These are phyloP conservation scores for Sitta carolinensis DNA, from an alignment of 2,797 vertebrate species.

Conservation along the genomic window DNA sequence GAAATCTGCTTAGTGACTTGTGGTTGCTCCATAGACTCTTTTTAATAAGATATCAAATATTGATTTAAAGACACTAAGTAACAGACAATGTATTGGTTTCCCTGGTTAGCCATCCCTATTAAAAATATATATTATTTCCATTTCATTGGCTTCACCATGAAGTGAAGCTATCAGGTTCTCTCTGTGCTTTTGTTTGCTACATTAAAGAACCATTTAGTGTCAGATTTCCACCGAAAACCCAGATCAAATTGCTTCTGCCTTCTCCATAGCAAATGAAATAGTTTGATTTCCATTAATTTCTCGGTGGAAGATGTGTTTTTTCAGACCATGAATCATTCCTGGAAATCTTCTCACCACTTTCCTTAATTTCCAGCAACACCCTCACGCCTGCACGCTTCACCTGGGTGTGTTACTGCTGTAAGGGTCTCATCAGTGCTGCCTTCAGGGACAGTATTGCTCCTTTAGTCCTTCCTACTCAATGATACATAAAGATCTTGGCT, in stretches of 20 bases:
- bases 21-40: not conserved
- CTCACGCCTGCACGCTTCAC: not conserved
- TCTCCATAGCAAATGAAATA: not conserved
- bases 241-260: slow-evolving; percentile 30
- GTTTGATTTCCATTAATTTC: slow-evolving; percentile 32
- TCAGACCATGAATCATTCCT: not conserved
- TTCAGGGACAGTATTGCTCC: not conserved
- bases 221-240: not conserved
- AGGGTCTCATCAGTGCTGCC: not conserved
- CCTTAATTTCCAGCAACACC: not conserved
- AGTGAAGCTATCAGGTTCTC: not conserved
- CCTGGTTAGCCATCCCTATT: slow-evolving; percentile 44
- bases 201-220: slow-evolving; percentile 30
- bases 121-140: slow-evolving; percentile 55
- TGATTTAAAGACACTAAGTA: slow-evolving; percentile 15
- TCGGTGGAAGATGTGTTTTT: not conserved
- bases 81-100: not conserved
- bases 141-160: not conserved
- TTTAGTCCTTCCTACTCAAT: not conserved
- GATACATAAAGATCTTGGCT: not conserved
- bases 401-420: not conserved
- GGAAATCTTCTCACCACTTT: not conserved
- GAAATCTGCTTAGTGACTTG: not conserved
- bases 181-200: slow-evolving; percentile 14
- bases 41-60: slow-evolving; percentile 44